These are phyloP conservation scores for Augochlora pura DNA, from an alignment of 1,140 invertebrate species.

Conservation along the genomic window DNA sequence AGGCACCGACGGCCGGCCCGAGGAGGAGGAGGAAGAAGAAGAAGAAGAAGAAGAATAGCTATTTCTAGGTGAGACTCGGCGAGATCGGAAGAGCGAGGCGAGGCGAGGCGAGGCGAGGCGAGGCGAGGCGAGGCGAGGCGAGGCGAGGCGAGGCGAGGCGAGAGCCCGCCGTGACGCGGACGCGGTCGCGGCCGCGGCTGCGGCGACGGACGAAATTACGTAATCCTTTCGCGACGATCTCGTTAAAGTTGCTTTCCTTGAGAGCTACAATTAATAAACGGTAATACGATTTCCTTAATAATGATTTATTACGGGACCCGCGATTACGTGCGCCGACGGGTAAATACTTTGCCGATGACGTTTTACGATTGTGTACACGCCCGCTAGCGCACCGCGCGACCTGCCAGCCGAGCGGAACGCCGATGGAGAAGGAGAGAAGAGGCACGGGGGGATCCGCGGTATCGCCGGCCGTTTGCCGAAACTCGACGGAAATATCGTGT, in stretches of 20 bases:
- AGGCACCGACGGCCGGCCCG: neutral
- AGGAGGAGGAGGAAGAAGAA: constrained; percentile 28
- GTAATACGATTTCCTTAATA: constrained; percentile 66
- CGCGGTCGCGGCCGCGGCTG: constrained; percentile 22
- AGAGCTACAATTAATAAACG: constrained; percentile 58
- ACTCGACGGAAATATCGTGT: neutral
- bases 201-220: constrained; percentile 38
- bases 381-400: too few species aligned
- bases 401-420: too few species aligned
- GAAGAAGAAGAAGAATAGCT: constrained; percentile 10
- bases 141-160: too few species aligned
- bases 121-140: too few species aligned
- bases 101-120: too few species aligned
- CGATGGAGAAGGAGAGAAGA: too few species aligned
- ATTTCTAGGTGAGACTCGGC: constrained; percentile 25
- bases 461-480: neutral
- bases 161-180: constrained; percentile 7
- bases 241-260: constrained; percentile 56
- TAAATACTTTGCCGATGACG: constrained; percentile 53
- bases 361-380: constrained; percentile 39
- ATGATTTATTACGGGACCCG: constrained; percentile 56
- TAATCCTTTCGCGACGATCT: constrained; percentile 58
- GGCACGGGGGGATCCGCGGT: too few species aligned
- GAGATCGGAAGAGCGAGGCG: constrained; percentile 19
- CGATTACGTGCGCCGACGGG: constrained; percentile 39